Evolutionary conservation across 2,888 invertebrate genomes (phyloP).

Genomic region (Eupithecia tripunctaria): DNA sequence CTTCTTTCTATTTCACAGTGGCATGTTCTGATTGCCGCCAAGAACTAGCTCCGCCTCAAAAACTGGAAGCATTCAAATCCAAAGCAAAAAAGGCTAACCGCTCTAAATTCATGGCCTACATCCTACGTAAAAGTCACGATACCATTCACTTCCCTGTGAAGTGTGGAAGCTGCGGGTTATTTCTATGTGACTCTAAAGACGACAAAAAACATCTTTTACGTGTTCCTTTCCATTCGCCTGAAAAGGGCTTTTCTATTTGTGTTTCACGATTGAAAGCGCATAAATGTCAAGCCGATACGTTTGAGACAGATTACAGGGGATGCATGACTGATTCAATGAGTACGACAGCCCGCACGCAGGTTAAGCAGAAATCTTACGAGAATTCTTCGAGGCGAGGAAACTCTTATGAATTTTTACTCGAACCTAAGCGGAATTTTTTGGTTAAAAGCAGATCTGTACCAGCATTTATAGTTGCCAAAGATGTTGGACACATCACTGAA

Average conservation of each 20-base stretch:
- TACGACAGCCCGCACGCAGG: background rate
- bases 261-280: constrained; percentile 22
- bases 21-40: constrained; percentile 27
- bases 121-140: constrained; percentile 19
- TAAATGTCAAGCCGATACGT: constrained; percentile 16
- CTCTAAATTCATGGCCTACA: constrained; percentile 20
- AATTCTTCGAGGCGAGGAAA: background rate
- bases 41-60: constrained; percentile 31
- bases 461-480: constrained; percentile 2
- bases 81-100: constrained; percentile 9
- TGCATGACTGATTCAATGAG: constrained; percentile 25
- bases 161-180: constrained; percentile 24
- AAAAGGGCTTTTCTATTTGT: constrained; percentile 22
- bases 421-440: constrained; percentile 11
- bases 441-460: constrained; percentile 30
- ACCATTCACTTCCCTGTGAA: constrained; percentile 29
- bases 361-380: constrained; percentile 9
- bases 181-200: constrained; percentile 28
- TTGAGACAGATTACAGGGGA: constrained; percentile 14
- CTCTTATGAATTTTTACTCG: constrained; percentile 3
- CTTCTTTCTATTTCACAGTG: constrained; percentile 25
- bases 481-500: constrained; percentile 6
- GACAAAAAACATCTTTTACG: constrained; percentile 18
- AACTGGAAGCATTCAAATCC: constrained; percentile 29
- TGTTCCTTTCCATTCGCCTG: constrained; percentile 31